Conservation (phyloP, 2,888 invertebrate species). For the Hedya salicella region DNA sequence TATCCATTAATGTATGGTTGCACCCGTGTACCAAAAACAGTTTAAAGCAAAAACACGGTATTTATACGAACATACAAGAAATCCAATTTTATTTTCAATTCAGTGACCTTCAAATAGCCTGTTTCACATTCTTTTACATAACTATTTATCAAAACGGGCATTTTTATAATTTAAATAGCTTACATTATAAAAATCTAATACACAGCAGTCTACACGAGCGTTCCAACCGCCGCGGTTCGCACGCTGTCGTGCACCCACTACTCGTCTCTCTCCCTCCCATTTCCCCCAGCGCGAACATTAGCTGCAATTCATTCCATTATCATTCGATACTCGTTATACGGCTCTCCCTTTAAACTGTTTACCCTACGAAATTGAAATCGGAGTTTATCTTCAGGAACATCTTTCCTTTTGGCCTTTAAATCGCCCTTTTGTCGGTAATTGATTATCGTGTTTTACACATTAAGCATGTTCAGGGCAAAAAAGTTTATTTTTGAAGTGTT, state of each 20-base stretch:
- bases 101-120: no score
- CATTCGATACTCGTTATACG: slow-evolving; percentile 66
- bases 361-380: slow-evolving; percentile 50
- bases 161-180: no score
- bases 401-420: slow-evolving; percentile 34
- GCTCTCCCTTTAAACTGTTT: slow-evolving; percentile 62
- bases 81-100: no score
- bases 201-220: not conserved
- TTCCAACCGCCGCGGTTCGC: slow-evolving; percentile 28
- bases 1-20: no score
- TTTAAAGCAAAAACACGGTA: no score
- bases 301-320: slow-evolving; percentile 68
- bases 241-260: slow-evolving; percentile 9
- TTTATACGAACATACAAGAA: no score
- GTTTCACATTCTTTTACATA: no score
- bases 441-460: slow-evolving; percentile 12
- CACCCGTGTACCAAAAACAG: no score
- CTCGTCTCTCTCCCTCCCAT: slow-evolving; percentile 1
- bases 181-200: no score
- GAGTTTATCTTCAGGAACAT: slow-evolving; percentile 37
- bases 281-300: slow-evolving; percentile 55
- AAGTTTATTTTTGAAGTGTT: not conserved
- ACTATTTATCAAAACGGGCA: no score
- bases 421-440: slow-evolving; percentile 20
- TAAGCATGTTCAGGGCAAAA: not conserved